Evolutionary conservation across 1,140 invertebrate species (phyloP).

Genomic region (Cephus cinctus): DNA sequence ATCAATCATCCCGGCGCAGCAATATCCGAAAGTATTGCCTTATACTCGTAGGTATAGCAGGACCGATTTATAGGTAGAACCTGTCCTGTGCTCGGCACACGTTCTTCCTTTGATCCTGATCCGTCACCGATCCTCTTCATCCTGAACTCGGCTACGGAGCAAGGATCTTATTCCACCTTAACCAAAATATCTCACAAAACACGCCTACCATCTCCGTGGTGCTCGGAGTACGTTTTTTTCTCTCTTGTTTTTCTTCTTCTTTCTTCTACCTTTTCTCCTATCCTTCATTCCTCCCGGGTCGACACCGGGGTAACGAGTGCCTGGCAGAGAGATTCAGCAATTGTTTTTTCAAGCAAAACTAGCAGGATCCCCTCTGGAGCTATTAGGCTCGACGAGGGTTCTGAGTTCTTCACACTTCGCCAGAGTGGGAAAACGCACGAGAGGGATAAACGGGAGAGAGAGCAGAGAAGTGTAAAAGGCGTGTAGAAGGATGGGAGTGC

Average conservation of each 20-base stretch:
- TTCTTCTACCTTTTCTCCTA: too few relatives aligned
- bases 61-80: constrained; percentile 43
- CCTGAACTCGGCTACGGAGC: background rate
- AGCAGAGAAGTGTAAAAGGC: background rate
- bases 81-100: constrained; percentile 25
- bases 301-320: background rate
- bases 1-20: constrained; percentile 44
- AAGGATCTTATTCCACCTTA: background rate
- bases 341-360: constrained; percentile 32
- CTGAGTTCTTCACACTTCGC: constrained; percentile 16
- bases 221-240: constrained; percentile 4
- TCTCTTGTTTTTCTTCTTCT: background rate
- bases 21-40: constrained; percentile 53
- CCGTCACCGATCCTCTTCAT: too few relatives aligned
- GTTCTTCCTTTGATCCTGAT: too few relatives aligned
- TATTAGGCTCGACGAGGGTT: constrained; percentile 30
- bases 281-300: constrained; percentile 13
- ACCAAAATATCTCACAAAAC: background rate
- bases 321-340: constrained; percentile 16
- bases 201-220: background rate
- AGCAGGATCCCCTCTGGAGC: constrained; percentile 26
- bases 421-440: constrained; percentile 2
- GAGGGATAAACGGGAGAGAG: background rate
- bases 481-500: constrained; percentile 4
- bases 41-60: constrained; percentile 47